These are phyloP conservation scores for Recurvirostra avosetta DNA, from an alignment of 2,113 vertebrate species.

Conservation along the genomic window DNA sequence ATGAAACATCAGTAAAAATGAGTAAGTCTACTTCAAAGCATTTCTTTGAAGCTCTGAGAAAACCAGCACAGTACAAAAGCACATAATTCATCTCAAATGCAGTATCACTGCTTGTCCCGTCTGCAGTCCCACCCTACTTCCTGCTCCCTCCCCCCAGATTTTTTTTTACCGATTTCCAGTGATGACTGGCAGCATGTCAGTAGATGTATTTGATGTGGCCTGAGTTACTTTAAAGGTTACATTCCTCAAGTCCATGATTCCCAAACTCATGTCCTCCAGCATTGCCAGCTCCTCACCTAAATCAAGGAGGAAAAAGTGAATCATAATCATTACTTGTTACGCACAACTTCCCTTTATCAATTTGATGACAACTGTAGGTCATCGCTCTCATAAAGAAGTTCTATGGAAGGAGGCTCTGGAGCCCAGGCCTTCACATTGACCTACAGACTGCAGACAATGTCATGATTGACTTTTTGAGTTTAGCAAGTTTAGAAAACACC, in stretches of 20 bases:
- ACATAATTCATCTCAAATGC: neutral
- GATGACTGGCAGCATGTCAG: slow-evolving; percentile 97
- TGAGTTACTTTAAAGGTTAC: slow-evolving; percentile 98
- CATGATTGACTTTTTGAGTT: neutral
- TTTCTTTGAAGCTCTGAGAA: neutral
- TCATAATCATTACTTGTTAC: neutral
- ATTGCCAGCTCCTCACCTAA: slow-evolving; percentile 95
- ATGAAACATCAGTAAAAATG: neutral
- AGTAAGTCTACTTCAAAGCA: neutral
- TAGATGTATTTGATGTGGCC: slow-evolving; percentile 82
- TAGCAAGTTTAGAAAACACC: neutral
- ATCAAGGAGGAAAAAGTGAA: neutral
- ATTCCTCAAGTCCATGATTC: slow-evolving; percentile 95
- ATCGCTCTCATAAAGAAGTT: neutral
- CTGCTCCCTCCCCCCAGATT: rapidly evolving
- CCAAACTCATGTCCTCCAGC: slow-evolving; percentile 98
- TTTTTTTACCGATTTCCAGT: slow-evolving; percentile 87
- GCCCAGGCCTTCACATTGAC: neutral
- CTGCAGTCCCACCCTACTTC: neutral
- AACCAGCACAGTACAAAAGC: neutral
- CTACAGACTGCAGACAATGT: neutral
- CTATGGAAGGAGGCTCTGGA: neutral
- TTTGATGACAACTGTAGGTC: neutral
- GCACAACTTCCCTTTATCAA: neutral
- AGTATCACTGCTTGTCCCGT: neutral